phyloP scores from a whole-genome alignment of 2,888 invertebrate genomes.

The Beris chalybata region DNA sequence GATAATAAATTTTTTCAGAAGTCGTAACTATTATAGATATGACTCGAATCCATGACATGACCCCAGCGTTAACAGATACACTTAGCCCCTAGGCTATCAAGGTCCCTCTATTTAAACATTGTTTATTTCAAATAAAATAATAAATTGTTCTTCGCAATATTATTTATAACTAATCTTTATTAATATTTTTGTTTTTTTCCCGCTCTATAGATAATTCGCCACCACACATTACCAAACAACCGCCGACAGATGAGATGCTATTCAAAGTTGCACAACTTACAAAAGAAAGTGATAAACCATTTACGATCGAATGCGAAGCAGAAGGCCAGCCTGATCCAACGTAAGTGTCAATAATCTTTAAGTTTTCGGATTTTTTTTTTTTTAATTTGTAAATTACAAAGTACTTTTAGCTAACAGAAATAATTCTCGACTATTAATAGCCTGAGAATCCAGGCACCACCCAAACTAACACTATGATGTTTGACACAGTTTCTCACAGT shows the following conservation, averaged over 20 bases:
- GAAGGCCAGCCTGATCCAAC: constrained; percentile 92
- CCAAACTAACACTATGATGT: background rate
- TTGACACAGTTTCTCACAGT: constrained; percentile 21
- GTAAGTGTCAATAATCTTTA: constrained; percentile 62
- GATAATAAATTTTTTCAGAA: too few species aligned
- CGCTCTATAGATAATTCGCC: constrained; percentile 75
- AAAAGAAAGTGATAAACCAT: constrained; percentile 88
- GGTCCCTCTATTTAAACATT: too few species aligned
- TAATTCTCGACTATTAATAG: background rate
- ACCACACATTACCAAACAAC: constrained; percentile 89
- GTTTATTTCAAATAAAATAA: too few species aligned
- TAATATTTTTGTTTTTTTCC: background rate
- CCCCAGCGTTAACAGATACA: too few species aligned
- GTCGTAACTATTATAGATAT: too few species aligned
- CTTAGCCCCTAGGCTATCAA: too few species aligned
- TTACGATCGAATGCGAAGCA: constrained; percentile 95
- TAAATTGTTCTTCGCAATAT: too few species aligned
- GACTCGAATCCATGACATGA: too few species aligned
- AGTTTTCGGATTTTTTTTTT: constrained; percentile 19
- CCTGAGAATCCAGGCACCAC: background rate
- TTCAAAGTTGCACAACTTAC: constrained; percentile 84
- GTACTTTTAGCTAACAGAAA: background rate
- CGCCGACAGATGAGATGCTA: constrained; percentile 85
- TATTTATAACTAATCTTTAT: too few species aligned
- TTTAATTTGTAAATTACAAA: background rate